Evolutionary conservation across 2,888 invertebrate species (phyloP).

Genomic region (Hydrotaea diabolus): DNA sequence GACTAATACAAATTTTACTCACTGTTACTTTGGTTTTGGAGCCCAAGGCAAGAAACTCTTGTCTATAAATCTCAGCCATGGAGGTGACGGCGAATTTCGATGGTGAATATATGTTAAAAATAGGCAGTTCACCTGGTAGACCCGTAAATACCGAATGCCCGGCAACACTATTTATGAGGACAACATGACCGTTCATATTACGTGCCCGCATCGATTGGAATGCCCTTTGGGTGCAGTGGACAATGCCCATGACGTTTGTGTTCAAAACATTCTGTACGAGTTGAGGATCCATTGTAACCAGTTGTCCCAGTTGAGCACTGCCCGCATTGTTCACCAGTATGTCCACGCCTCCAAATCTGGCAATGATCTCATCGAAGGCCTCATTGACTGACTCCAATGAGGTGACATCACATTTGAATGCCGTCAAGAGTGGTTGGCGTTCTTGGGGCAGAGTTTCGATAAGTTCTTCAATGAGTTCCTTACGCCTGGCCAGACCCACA

Average conservation of each 20-base stretch:
- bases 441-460: conserved; percentile 65
- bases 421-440: conserved; percentile 71
- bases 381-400: conserved; percentile 81
- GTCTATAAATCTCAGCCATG: conserved; percentile 72
- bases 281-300: conserved; percentile 44
- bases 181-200: conserved; percentile 78
- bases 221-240: conserved; percentile 80
- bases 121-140: not conserved
- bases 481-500: conserved; percentile 81
- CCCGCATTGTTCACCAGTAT: conserved; percentile 83
- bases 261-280: conserved; percentile 75
- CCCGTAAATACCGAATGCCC: conserved; percentile 64
- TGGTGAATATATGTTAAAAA: conserved; percentile 70
- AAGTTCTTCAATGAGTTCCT: conserved; percentile 69
- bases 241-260: conserved; percentile 78
- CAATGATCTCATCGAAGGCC: conserved; percentile 81
- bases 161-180: conserved; percentile 79
- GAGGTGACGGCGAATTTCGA: conserved; percentile 74
- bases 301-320: not conserved
- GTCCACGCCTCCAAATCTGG: conserved; percentile 81
- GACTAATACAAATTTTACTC: not conserved
- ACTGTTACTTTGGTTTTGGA: conserved; percentile 69
- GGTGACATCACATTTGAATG: conserved; percentile 81
- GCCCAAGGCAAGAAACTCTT: conserved; percentile 71
- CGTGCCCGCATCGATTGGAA: conserved; percentile 79